Conservation (phyloP, 1,140 invertebrate species). For the Idris sp. region DNA sequence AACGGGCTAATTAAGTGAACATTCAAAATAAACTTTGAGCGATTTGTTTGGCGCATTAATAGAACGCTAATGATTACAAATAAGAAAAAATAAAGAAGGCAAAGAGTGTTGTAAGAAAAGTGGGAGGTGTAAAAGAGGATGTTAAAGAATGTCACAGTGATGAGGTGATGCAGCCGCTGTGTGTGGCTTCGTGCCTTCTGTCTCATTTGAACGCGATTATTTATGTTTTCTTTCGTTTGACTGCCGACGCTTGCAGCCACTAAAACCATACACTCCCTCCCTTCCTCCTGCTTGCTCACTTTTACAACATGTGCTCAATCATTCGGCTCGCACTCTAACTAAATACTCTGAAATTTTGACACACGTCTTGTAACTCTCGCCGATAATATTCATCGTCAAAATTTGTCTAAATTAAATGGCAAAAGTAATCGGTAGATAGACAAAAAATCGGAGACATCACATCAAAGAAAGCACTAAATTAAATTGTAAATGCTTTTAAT, state of each 20-base stretch:
- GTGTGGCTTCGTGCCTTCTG: conserved; percentile 73
- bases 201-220: conserved; percentile 80
- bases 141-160: conserved; percentile 52
- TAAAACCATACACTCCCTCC: conserved; percentile 74
- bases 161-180: conserved; percentile 61
- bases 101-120: conserved; percentile 32
- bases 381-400: too few species aligned
- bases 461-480: conserved; percentile 46
- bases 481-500: conserved; percentile 56
- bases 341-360: conserved; percentile 26
- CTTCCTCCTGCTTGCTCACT: conserved; percentile 50
- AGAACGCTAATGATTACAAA: conserved; percentile 60
- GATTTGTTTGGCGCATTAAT: conserved; percentile 59
- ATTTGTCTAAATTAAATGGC: too few species aligned
- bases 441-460: neutral
- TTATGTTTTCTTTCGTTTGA: conserved; percentile 78
- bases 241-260: conserved; percentile 75
- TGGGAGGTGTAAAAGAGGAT: conserved; percentile 58
- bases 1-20: conserved; percentile 42
- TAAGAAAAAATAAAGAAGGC: conserved; percentile 42
- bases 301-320: conserved; percentile 57
- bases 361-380: conserved; percentile 5
- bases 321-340: conserved; percentile 3
- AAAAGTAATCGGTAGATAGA: too few species aligned
- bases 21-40: conserved; percentile 55